Conservation (phyloP, 2,113 vertebrate species). For the Lasiurus borealis region DNA sequence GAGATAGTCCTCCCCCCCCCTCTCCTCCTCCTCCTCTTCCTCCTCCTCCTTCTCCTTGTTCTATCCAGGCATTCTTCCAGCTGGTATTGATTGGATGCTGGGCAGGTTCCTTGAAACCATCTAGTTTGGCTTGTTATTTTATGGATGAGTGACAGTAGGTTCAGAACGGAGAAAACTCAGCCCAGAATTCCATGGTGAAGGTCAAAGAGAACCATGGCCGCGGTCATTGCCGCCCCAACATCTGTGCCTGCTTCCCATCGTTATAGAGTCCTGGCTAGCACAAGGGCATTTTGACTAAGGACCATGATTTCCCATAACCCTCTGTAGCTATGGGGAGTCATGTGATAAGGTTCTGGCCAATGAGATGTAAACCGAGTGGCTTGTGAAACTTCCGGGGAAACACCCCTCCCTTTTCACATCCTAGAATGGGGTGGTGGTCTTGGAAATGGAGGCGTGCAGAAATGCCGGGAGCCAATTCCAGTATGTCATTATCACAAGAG, state of each 20-base stretch:
- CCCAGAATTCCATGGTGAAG: too few species aligned
- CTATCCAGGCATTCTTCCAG: not conserved
- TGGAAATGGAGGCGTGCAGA: not conserved
- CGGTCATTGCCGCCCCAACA: accelerated
- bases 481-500: too few species aligned
- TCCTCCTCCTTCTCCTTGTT: not conserved
- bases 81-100: not conserved
- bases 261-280: not conserved
- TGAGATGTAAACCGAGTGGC: not conserved
- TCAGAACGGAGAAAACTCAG: not conserved
- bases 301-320: conserved; percentile 66
- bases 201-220: accelerated
- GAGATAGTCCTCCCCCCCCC: not conserved
- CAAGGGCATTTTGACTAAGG: conserved; percentile 40
- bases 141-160: not conserved
- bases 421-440: not conserved
- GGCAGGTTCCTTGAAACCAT: not conserved
- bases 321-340: not conserved
- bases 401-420: too few species aligned
- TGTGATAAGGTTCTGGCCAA: not conserved
- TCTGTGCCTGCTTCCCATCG: accelerated
- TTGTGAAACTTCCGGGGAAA: not conserved
- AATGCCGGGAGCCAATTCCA: too few species aligned
- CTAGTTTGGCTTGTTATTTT: not conserved
- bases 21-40: too few species aligned